Evolutionary conservation across 2,797 vertebrate genomes (phyloP), one percentile per base, ranked within the genome.

Genomic region (Hozukius guyotensis): DNA sequence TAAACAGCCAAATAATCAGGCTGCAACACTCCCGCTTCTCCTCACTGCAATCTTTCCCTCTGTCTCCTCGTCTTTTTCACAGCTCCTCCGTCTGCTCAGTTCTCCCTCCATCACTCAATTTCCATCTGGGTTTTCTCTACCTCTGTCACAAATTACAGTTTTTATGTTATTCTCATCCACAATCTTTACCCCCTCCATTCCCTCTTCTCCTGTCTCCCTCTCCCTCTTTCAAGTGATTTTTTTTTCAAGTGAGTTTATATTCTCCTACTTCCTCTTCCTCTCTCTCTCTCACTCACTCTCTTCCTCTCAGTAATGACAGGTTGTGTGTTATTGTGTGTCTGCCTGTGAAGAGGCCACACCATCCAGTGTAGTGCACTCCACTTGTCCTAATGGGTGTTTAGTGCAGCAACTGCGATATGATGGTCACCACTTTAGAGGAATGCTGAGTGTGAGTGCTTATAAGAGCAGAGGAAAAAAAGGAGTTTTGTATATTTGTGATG

Each of bases 1-100:
- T 93, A 94, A 94, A 93, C 92, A 94, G 92, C 87, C 79, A 91
- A 92, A 95, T 93, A 94, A 95, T 94, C 92, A 94, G 82, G 24
- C 87, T 67, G 75, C 86, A 89, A 82, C 85, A 84, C 76, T 79
- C 83, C 66, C 74, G 78, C 75, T 73, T 80, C 81, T 87, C 57
- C 71, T 69, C 60, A 31, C 83, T 67, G 70, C 75, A 88, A 83
- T 88, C 84, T 67, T 73, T 86, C 77, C 73, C 83, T 79, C 75
- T 68, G 11, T 71, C 77, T 75, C 75, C 75, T 86, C 53, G 31
- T 89, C 77, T 83, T 80, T 82, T 74, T 52, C 29, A 60, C 79
- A 64, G 60, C 82, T 90, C 82, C 81, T 84, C 82, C 82, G 36
- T 78, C 72, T 36, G 55, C 68, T 71, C 59, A 76, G 75, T 72